phyloP scores from a whole-genome alignment of 2,888 invertebrate genomes.

The Nezara viridula region DNA sequence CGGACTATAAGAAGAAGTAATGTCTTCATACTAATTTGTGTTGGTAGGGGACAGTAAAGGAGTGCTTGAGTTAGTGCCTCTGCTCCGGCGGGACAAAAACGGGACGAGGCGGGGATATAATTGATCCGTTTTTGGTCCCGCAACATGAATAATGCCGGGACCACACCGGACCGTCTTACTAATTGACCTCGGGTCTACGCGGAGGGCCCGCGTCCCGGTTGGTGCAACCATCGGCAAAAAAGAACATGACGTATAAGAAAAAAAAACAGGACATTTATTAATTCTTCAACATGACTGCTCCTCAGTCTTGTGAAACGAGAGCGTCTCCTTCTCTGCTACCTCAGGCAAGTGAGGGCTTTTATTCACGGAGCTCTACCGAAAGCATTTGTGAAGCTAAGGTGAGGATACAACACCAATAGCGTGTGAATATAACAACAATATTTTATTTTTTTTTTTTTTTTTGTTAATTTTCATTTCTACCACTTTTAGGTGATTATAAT shows the following conservation, averaged over 20 bases:
- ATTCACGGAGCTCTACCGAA: background rate
- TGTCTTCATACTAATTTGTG: conserved; percentile 49
- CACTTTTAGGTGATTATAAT: too few relatives aligned
- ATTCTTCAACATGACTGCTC: conserved; percentile 4
- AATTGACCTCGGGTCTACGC: conserved; percentile 34
- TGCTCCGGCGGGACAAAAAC: background rate
- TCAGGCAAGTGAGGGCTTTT: background rate
- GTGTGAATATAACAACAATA: too few relatives aligned
- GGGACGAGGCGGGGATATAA: conserved; percentile 24
- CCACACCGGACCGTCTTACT: conserved; percentile 12
- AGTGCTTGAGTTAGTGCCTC: conserved; percentile 48
- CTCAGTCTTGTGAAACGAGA: conserved; percentile 18
- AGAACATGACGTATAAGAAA: background rate
- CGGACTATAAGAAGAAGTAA: conserved; percentile 10
- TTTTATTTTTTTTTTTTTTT: too few relatives aligned
- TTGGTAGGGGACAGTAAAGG: conserved; percentile 9
- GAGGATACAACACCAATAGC: background rate
- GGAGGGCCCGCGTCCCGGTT: background rate
- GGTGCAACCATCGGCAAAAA: background rate
- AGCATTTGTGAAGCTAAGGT: background rate
- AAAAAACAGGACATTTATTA: conserved; percentile 23
- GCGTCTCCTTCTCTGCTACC: background rate
- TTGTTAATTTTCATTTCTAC: too few relatives aligned
- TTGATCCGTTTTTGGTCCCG: conserved; percentile 40
- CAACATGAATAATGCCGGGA: conserved; percentile 41